Evolutionary conservation across 2,797 vertebrate species (phyloP), one percentile per base, ranked within the genome.

Genomic region (Caiman crocodilus): DNA sequence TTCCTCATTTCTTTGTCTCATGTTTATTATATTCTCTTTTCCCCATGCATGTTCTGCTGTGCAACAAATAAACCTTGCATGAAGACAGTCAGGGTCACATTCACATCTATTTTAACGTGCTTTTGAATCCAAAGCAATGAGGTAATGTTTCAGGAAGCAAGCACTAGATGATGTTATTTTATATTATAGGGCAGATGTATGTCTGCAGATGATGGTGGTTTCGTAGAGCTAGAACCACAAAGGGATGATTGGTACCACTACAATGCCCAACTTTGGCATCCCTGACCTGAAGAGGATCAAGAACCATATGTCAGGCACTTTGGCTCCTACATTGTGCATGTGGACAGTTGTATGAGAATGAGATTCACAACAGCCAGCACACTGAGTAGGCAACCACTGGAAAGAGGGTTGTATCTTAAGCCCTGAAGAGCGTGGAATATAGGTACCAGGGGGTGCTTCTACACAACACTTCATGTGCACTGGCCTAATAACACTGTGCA

Each of bases 1-100:
- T 92, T 95, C 94, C 82, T 92, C 57, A 82, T 94, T 94, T 89
- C 89, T 95, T 97, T 95, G 84, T 93, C 93, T 91, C 80, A 82
- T 96, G 86, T 93, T 94, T 95, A 88, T 90, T 89, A 76, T 60
- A 93, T 76, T 42, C 30, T 4, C 64, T 94, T 77, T 76, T 90
- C 85, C 78, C 32, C 42, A 17, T 12, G 21, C 23, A 77, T 16
- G 26, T 32, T 65, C 30, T 65, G 76, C 63, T 90, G 69, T 79
- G 50, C 79, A 85, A 82, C 82, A 95, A 94, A 90, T 94, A 94
- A 93, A 96, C 82, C 61, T 92, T 92, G 91, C 69, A n/a, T 58
- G 59, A 90, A 0, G 32, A 80, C 88, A 94, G 87, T 82, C 91
- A 60, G 74, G 90, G 71, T 79, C 81, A 82, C 11, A 91, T 69